Percentiles rank a stretch among this genome's conserved stretches.
phyloP scores from a whole-genome alignment of 2,888 invertebrate species.

The Gymnosoma rotundatum region DNA sequence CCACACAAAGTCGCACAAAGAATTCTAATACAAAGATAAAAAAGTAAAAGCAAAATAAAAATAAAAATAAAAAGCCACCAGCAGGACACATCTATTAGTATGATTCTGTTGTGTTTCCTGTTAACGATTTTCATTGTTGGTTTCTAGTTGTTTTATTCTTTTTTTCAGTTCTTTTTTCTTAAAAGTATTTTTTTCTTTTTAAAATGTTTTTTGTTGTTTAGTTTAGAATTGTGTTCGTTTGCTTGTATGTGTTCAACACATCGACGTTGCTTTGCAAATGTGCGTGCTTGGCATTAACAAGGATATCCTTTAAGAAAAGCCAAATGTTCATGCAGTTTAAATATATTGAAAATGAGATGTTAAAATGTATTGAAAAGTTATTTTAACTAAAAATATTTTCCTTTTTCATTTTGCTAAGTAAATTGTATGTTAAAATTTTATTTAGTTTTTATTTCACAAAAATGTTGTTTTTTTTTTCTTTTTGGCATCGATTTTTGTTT shows the following conservation, averaged over 20 bases:
- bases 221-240: not conserved
- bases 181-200: slow-evolving; percentile 30
- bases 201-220: not conserved
- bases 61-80: slow-evolving; percentile 38
- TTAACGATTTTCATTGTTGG: slow-evolving; percentile 49
- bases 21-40: slow-evolving; percentile 18
- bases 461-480: not conserved
- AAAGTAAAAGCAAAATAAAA: slow-evolving; percentile 7
- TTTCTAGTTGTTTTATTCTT: slow-evolving; percentile 32
- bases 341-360: not conserved
- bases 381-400: not conserved
- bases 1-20: not conserved
- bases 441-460: not conserved
- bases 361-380: slow-evolving; percentile 17
- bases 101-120: slow-evolving; percentile 62
- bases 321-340: not conserved
- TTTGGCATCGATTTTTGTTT: not conserved
- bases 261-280: slow-evolving; percentile 43
- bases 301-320: slow-evolving; percentile 44
- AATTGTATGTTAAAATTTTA: slow-evolving; percentile 11
- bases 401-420: not conserved
- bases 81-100: slow-evolving; percentile 56
- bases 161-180: slow-evolving; percentile 1
- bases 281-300: slow-evolving; percentile 64
- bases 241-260: not conserved